Evolutionary conservation across 2,888 invertebrate species (phyloP).

Genomic region (Neoscelio sp.): DNA sequence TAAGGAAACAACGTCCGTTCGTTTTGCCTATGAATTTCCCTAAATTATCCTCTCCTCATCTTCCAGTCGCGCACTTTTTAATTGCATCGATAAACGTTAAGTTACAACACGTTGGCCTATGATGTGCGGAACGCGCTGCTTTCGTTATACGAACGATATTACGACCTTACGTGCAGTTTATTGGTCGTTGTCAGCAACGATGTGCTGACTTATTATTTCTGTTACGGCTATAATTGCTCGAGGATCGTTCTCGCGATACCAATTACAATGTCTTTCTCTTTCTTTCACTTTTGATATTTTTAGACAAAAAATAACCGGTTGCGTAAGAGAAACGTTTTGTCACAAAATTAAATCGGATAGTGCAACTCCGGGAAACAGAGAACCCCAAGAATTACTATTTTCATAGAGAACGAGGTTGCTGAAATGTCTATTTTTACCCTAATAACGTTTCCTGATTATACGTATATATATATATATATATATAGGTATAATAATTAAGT

Average conservation of each 20-base stretch:
- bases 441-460: too few species aligned
- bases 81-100: conserved; percentile 38
- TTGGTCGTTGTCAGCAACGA: conserved; percentile 62
- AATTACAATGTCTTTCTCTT: conserved; percentile 62
- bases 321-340: not conserved
- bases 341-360: not conserved
- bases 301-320: not conserved
- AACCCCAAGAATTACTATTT: too few species aligned
- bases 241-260: conserved; percentile 64
- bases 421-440: too few species aligned
- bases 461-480: too few species aligned
- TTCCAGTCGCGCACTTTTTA: conserved; percentile 32
- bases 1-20: conserved; percentile 46
- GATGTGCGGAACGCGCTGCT: conserved; percentile 38
- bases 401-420: too few species aligned
- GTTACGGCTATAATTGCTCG: conserved; percentile 69
- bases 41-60: conserved; percentile 50
- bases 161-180: conserved; percentile 65
- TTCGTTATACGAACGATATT: conserved; percentile 65
- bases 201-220: conserved; percentile 67
- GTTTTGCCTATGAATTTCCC: conserved; percentile 49
- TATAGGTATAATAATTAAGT: too few species aligned
- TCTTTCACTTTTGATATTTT: not conserved
- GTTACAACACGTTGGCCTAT: conserved; percentile 21
- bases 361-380: too few species aligned